Evolutionary conservation across 2,797 vertebrate genomes (phyloP).

Genomic region (Threskiornis aethiopicus): DNA sequence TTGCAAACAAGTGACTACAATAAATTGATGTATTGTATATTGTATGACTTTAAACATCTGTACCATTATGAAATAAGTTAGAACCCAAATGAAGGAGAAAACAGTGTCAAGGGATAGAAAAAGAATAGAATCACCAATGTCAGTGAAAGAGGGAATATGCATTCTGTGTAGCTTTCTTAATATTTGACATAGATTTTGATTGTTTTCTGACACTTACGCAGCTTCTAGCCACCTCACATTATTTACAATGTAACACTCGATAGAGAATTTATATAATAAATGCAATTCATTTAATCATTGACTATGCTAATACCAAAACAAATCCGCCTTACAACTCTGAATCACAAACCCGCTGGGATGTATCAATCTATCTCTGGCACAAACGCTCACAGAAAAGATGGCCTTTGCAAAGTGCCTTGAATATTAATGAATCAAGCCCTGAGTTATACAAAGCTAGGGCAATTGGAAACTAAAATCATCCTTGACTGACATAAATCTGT

Average conservation of each 20-base stretch:
- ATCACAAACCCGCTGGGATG: conserved; percentile 5
- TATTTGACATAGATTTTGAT: not conserved
- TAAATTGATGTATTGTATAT: not conserved
- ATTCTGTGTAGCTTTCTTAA: not conserved
- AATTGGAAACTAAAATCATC: not conserved
- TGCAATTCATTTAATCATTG: not conserved
- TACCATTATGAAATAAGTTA: not conserved
- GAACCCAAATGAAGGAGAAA: not conserved
- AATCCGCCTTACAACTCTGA: conserved; percentile 17
- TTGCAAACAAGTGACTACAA: not conserved
- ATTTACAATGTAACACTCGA: not conserved
- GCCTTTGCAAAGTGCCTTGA: not conserved
- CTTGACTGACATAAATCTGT: not conserved
- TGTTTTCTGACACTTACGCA: not conserved
- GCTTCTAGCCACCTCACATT: not conserved
- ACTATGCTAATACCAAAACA: conserved; percentile 9
- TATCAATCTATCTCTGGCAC: conserved; percentile 1
- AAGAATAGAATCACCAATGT: not conserved
- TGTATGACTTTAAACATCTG: not conserved
- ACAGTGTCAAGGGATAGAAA: not conserved
- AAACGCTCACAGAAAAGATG: not conserved
- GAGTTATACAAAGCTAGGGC: not conserved
- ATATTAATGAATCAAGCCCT: not conserved
- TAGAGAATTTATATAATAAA: not conserved
- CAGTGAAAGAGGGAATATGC: not conserved